These are phyloP conservation scores for Ciona savignyi DNA, from an alignment of 23 tunicate genomes.

Conservation along the genomic window DNA sequence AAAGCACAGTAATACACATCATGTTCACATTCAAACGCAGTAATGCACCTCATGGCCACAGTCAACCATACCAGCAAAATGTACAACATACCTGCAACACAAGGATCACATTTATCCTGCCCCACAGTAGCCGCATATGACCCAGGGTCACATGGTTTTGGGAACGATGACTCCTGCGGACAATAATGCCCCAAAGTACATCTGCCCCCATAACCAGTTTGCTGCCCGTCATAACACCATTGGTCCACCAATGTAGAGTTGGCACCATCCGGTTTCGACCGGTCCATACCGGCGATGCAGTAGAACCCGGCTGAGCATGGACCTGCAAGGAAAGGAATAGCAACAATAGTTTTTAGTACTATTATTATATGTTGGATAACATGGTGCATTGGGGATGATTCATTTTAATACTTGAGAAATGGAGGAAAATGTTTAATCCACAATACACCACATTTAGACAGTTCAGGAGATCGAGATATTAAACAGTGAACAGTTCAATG, in stretches of 20 bases:
- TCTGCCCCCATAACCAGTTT: constrained; percentile 74
- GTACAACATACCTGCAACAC: constrained; percentile 71
- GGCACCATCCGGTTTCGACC: constrained; percentile 72
- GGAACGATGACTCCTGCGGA: constrained; percentile 40
- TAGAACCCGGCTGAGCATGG: constrained; percentile 65
- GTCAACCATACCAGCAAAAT: too few species aligned
- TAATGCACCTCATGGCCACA: too few species aligned
- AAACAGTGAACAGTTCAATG: too few species aligned
- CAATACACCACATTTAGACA: too few species aligned
- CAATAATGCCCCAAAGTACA: constrained; percentile 78
- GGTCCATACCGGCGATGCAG: constrained; percentile 85
- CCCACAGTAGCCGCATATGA: constrained; percentile 52
- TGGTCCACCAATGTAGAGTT: constrained; percentile 34
- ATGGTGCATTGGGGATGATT: not conserved
- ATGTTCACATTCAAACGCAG: too few species aligned
- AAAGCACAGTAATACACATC: too few species aligned
- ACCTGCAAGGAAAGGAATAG: constrained; percentile 13
- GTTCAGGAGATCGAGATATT: too few species aligned
- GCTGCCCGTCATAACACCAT: constrained; percentile 75
- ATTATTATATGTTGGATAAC: not conserved
- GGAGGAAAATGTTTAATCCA: too few species aligned
- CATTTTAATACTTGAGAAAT: not conserved
- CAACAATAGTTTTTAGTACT: not conserved
- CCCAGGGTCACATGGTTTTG: constrained; percentile 69
- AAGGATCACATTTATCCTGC: constrained; percentile 32